Base-by-base conservation (phyloP, 2,113 vertebrate genomes). In the Sarotherodon lohbergeri region DNA sequence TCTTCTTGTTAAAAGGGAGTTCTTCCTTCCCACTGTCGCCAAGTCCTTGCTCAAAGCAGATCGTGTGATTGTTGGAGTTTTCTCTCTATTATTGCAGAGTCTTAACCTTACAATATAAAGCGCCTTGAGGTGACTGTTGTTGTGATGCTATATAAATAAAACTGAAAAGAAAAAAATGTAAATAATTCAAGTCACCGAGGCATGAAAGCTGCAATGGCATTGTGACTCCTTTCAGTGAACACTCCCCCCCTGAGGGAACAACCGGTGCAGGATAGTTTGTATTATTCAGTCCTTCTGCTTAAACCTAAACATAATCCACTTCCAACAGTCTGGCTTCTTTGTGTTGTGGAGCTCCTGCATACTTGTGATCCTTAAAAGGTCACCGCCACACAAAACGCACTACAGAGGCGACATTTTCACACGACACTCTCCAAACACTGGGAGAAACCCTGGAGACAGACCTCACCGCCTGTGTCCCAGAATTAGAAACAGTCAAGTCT, bases 361-460 rank as follows among this genome's bases (percentile, higher is more conserved):
- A 83, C 81, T 89, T 83, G 85, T 82, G 86, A 92, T 93, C 91
- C 59, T 80, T 90, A 83, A 95, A 95, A 95, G 94, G 93, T 95
- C 95, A 94, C 90, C 7, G 83, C 86, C 79, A 79, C 85, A 93
- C 80, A 91, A 94, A 92, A 91, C 11, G 46, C 71, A 87, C 86
- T 73, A 93, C 63, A 61, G 88, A 54, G 24, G 88, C 84, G 50
- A 92, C 91, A 93, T 95, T 94, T 94, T 88, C 91, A 90, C 88
- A 80, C 7, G 86, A 88, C 91, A 68, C 88, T 92, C 76, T 90
- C 78, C 83, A 88, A 91, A 92, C 91, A 86, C 48, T 7, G 73
- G 76, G 80, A 41, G 83, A 90, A 82, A 82, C 92, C 93, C 94
- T 90, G 81, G 92, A 93, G 92, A 93, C 90, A 50, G 85, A 91